These are phyloP conservation scores for Callopanchax toddi DNA, from an alignment of 2,113 vertebrate genomes.

Conservation along the genomic window DNA sequence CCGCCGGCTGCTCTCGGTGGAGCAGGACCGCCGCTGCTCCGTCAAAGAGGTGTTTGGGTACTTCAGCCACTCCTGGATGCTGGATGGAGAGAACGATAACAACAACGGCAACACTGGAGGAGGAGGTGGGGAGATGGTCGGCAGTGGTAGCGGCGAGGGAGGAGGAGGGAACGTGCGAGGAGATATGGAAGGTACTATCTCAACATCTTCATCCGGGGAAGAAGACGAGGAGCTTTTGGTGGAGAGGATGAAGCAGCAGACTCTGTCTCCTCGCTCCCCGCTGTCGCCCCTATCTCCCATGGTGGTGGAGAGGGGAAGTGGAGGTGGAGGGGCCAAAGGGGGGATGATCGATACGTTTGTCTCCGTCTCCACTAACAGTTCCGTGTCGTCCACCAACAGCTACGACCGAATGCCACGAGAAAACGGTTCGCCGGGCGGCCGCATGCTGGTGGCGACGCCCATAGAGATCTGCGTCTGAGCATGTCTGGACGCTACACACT, in stretches of 20 bases:
- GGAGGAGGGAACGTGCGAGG: conserved; percentile 51
- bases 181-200: conserved; percentile 65
- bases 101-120: conserved; percentile 46
- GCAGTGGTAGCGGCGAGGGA: not conserved
- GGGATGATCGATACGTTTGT: conserved; percentile 77
- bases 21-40: conserved; percentile 82
- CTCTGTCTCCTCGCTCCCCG: conserved; percentile 74
- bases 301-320: conserved; percentile 54
- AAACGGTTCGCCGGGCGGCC: conserved; percentile 71
- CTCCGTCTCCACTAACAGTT: conserved; percentile 82
- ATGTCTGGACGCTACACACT: conserved; percentile 5
- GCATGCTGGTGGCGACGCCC: conserved; percentile 83
- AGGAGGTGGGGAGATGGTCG: conserved; percentile 34
- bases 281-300: conserved; percentile 57
- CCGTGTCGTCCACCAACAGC: conserved; percentile 83
- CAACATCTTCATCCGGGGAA: conserved; percentile 74
- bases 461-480: conserved; percentile 86
- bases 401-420: conserved; percentile 82
- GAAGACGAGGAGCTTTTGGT: conserved; percentile 82
- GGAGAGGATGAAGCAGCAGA: conserved; percentile 85
- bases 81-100: conserved; percentile 77
- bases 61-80: conserved; percentile 85
- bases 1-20: conserved; percentile 82
- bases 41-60: conserved; percentile 85
- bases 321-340: conserved; percentile 57